A percentile compares a stretch with the other conserved stretches of the same genome.
phyloP scores from a whole-genome alignment of 1,140 invertebrate species.

The Drosophila yakuba region DNA sequence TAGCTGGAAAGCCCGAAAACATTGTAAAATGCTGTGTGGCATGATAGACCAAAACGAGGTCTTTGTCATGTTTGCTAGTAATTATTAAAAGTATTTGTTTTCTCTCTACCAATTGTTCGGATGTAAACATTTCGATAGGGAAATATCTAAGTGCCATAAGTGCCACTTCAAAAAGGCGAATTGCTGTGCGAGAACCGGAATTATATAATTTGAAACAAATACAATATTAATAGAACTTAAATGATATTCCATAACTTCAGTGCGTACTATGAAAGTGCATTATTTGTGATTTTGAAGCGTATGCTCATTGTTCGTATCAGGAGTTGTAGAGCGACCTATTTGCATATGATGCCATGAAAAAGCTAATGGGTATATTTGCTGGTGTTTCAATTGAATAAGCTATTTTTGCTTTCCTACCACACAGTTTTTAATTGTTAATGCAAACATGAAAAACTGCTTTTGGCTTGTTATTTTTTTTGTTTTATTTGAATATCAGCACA shows the following conservation, averaged over 20 bases:
- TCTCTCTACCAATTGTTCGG: not conserved
- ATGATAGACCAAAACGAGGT: not conserved
- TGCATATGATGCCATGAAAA: not conserved
- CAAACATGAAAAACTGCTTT: constrained; percentile 45
- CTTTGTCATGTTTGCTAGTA: not conserved
- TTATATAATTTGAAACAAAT: not conserved
- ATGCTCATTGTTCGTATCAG: not conserved
- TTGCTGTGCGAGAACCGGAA: not conserved
- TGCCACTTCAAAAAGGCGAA: not conserved
- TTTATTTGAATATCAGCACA: not conserved
- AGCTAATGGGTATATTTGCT: constrained; percentile 3
- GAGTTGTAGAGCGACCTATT: not conserved
- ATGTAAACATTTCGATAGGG: too few relatives aligned
- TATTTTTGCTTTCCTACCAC: not conserved
- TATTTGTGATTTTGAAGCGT: not conserved
- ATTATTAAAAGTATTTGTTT: not conserved
- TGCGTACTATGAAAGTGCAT: not conserved
- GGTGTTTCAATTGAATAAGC: not conserved
- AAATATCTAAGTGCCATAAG: too few relatives aligned
- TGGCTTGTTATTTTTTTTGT: constrained; percentile 22
- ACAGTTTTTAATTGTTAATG: constrained; percentile 54
- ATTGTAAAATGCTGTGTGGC: constrained; percentile 4
- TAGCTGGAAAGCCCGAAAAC: not conserved
- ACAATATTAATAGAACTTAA: not conserved
- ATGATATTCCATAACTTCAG: not conserved